A percentile compares a stretch with the other conserved stretches of the same genome.
Evolutionary conservation across 2,888 invertebrate species (phyloP).

Genomic region (Seira ritae): DNA sequence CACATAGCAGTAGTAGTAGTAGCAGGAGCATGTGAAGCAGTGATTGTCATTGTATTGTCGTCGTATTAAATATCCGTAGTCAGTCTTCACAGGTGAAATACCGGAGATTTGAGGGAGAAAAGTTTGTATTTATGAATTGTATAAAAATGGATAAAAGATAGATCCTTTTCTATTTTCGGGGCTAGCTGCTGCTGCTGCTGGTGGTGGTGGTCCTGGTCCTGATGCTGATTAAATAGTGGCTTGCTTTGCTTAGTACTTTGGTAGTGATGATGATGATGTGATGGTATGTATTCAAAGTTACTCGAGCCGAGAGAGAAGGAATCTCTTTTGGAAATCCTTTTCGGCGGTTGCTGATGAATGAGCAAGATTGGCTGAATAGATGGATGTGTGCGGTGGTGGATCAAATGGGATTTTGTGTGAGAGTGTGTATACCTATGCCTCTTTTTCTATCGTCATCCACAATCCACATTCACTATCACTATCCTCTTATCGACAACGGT

Average conservation of each 20-base stretch:
- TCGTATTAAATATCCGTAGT: background rate
- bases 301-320: too few relatives aligned
- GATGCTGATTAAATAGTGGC: too few relatives aligned
- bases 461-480: background rate
- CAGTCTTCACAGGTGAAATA: background rate
- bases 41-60: background rate
- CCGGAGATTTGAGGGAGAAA: background rate
- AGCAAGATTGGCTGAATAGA: slow-evolving; percentile 58
- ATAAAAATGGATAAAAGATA: background rate
- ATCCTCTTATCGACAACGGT: slow-evolving; percentile 2
- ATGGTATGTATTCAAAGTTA: too few relatives aligned
- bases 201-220: too few relatives aligned
- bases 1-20: background rate
- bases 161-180: too few relatives aligned
- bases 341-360: slow-evolving; percentile 65
- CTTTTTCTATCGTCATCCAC: slow-evolving; percentile 15
- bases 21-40: background rate
- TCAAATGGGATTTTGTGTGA: slow-evolving; percentile 63
- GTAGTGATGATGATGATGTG: too few relatives aligned
- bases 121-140: slow-evolving; percentile 6
- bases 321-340: background rate
- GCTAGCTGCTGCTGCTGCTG: too few relatives aligned
- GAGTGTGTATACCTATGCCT: slow-evolving; percentile 51
- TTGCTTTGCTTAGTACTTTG: too few relatives aligned
- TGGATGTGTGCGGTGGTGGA: slow-evolving; percentile 62